These are phyloP conservation scores for Andrena dorsata DNA, from an alignment of 2,888 invertebrate species.

Conservation along the genomic window DNA sequence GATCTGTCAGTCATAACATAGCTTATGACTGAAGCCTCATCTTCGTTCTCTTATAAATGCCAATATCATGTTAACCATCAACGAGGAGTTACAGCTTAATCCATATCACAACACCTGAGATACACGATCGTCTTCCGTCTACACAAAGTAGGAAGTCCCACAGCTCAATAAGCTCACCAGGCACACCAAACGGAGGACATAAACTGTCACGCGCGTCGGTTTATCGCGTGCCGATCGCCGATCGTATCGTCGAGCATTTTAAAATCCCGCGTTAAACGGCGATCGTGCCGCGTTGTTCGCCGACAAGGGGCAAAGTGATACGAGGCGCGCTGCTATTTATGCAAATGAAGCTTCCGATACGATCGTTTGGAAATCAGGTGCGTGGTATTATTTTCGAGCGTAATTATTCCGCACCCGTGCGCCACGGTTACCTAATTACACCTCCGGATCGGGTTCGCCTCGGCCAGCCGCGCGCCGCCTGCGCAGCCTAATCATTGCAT, in stretches of 20 bases:
- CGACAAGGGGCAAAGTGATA: constrained; percentile 45
- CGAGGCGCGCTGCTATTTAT: constrained; percentile 47
- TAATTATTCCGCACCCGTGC: constrained; percentile 44
- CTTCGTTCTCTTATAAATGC: background rate
- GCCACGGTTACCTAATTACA: constrained; percentile 56
- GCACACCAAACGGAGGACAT: background rate
- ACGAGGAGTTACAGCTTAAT: constrained; percentile 8
- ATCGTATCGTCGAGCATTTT: constrained; percentile 42
- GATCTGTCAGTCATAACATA: background rate
- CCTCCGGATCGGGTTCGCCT: constrained; percentile 21
- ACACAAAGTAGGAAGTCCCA: background rate
- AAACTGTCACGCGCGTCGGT: constrained; percentile 16
- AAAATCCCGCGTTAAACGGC: constrained; percentile 49
- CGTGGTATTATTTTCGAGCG: constrained; percentile 32
- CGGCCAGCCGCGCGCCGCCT: constrained; percentile 3
- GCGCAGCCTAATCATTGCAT: constrained; percentile 22
- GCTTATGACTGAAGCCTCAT: background rate
- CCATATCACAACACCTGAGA: constrained; percentile 1
- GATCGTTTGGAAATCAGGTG: constrained; percentile 50
- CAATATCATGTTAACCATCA: background rate
- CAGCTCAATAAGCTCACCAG: constrained; percentile 4
- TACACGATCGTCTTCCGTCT: constrained; percentile 10
- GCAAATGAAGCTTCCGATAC: constrained; percentile 50
- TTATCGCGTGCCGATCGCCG: constrained; percentile 28
- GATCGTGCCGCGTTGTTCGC: constrained; percentile 48